These are phyloP conservation scores for Ptilodon capucinus DNA, from an alignment of 2,888 invertebrate species.

Conservation along the genomic window DNA sequence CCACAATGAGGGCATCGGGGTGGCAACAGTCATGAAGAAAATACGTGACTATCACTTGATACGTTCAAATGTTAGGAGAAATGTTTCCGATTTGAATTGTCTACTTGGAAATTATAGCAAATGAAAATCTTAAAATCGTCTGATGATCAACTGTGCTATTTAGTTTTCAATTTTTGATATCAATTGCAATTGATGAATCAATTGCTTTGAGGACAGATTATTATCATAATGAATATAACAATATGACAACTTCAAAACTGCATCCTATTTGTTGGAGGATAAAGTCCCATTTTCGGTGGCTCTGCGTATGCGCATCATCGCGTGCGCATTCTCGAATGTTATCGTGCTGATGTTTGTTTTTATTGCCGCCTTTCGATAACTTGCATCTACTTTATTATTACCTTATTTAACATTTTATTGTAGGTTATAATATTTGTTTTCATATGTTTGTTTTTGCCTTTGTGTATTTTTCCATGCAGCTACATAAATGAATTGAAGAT, in stretches of 20 bases:
- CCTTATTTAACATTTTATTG: not conserved
- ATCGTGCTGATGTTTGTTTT: slow-evolving; percentile 13
- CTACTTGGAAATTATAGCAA: not conserved
- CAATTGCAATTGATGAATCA: not conserved
- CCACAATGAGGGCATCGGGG: slow-evolving; percentile 1
- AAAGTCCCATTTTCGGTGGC: not conserved
- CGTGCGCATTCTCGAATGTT: slow-evolving; percentile 1
- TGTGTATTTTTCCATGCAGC: no score
- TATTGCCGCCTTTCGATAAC: slow-evolving; percentile 10
- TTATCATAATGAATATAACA: not conserved
- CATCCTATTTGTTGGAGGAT: slow-evolving; percentile 11
- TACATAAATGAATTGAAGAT: no score
- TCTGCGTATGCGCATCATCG: not conserved
- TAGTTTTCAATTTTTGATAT: not conserved
- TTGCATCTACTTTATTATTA: slow-evolving; percentile 7
- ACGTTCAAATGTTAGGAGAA: not conserved
- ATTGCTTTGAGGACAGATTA: not conserved
- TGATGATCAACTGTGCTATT: not conserved
- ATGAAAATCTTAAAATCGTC: not conserved
- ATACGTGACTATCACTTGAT: slow-evolving; percentile 5
- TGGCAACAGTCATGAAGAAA: slow-evolving; percentile 4
- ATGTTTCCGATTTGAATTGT: not conserved
- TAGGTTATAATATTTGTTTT: not conserved
- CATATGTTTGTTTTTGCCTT: not conserved
- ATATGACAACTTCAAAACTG: slow-evolving; percentile 5